Base-by-base conservation (phyloP, 2,888 invertebrate genomes). In the Eupithecia subfuscata region DNA sequence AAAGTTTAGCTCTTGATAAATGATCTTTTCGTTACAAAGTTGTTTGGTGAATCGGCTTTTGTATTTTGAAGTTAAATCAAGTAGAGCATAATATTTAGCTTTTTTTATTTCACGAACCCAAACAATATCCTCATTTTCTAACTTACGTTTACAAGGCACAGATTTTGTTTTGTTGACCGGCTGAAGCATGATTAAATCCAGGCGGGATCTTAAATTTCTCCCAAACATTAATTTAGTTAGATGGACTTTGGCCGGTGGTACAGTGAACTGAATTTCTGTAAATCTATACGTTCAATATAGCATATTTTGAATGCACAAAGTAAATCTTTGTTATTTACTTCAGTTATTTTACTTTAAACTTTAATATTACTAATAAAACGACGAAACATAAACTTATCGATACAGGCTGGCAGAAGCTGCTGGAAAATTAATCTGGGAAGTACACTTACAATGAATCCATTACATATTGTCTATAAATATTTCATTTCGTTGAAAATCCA, bases 1-100 rank as follows among this genome's bases (percentile, higher is more conserved):
- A 68, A 68, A 69, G 65, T 74, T 70, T 70, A 43, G 65, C 69
- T 68, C 22, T 45, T 68, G 43, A 68, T 68, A 68, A 68, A 68
- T 68, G 68, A 68, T 43, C 68, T 68, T 68, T 43, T 68, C n/a
- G 68, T 68, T 40, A 68, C 68, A 45, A 45, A 68, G 43, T 45
- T 68, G 43, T 43, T 68, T 37, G 11, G 22, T 40, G 37, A 22
- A 67, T n/a, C 12, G 37, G 18, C n/a, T 67, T 40, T 40, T 67
- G 65, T 67, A 40, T 67, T n/a, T 67, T 18, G n/a, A 40, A n/a
- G 40, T 18, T 65, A 65, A 40, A 37, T 22, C 22, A 11, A 11
- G 22, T 22, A 11, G 22, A 11, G n/a, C n/a, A 3, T n/a, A 52
- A 2, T n/a, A n/a, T n/a, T n/a, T n/a, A 8, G 3, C n/a, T 22